Conservation (phyloP, 2,797 vertebrate species). For the Remorina albescens region DNA sequence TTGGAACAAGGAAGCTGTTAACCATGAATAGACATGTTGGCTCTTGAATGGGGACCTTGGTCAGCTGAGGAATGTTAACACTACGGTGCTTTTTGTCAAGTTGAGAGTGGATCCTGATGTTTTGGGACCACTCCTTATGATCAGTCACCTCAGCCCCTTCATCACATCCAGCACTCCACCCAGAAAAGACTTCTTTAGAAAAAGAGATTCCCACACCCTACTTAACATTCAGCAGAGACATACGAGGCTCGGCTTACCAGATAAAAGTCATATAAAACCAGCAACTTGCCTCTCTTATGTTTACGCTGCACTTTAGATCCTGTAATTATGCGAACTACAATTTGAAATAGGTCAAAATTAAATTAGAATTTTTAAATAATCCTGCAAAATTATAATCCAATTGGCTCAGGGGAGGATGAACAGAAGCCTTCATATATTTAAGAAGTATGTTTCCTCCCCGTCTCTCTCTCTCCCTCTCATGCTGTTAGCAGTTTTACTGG, state of each 20-base stretch:
- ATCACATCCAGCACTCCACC: conserved; percentile 57
- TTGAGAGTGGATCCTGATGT: conserved; percentile 65
- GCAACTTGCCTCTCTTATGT: neutral
- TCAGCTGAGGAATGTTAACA: conserved; percentile 84
- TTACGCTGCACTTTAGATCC: neutral
- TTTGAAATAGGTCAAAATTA: conserved; percentile 15
- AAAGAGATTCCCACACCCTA: conserved; percentile 58
- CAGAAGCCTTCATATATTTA: conserved; percentile 47
- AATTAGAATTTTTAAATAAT: conserved; percentile 30
- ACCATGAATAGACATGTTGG: conserved; percentile 76
- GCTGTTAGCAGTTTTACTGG: conserved; percentile 74
- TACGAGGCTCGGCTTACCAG: neutral
- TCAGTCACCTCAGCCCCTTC: conserved; percentile 65
- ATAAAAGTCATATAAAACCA: conserved; percentile 12
- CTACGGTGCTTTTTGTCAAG: conserved; percentile 71
- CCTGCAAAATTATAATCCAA: too few species aligned
- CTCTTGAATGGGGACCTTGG: conserved; percentile 77
- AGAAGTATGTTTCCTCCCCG: conserved; percentile 36
- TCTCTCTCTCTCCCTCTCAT: conserved; percentile 53
- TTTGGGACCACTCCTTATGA: conserved; percentile 75
- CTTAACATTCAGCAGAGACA: conserved; percentile 15
- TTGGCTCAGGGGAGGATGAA: conserved; percentile 15
- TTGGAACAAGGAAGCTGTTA: conserved; percentile 61
- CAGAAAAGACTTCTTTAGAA: conserved; percentile 47
- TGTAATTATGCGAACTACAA: conserved; percentile 5